Base-by-base conservation (phyloP, 2,113 vertebrate species). In the Hystrix cristata region DNA sequence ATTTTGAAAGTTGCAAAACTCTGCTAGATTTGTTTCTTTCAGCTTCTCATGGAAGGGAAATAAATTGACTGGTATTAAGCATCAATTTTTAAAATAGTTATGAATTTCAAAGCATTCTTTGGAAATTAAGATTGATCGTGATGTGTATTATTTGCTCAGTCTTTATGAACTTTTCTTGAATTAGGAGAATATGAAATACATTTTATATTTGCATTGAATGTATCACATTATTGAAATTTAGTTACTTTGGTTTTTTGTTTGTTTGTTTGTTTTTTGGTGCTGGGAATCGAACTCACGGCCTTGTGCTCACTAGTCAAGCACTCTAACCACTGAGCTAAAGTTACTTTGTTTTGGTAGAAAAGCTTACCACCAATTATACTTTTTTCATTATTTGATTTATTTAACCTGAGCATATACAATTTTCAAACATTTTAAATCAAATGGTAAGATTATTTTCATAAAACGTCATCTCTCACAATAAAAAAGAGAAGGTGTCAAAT, bases 1-100 rank as follows among this genome's bases (percentile, higher is more conserved):
- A 94, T 92, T 90, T 23, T 87, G 19, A 69, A 60, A 74, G 21
- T 67, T 69, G 21, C n/a, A 91, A 84, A 67, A 94, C 48, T 88
- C 31, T 89, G 74, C 59, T 90, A 87, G 62, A 93, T 69, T 94
- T 97, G 78, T 55, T 23, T 62, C 62, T 94, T 96, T 95, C 34
- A 79, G 62, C 15, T 78, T 91, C 82, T 71, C 27, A 59, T 25
- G 1, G 60, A 86, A 91, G 86, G 51, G 16, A 94, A 92, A 92
- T 92, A 94, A 86, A 57, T 84, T 84, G 51, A 14, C 91, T 69
- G 51, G 27, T 21, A 92, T n/a, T 80, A 74, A 67, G 80, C 43
- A 79, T 76, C 3, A 23, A 25, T 92, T 89, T 34, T 9, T 48
- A 74, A 87, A 95, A 84, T 74, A 94, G 91, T 91, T 93, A 89